Base-by-base conservation (phyloP, 1,140 invertebrate genomes). In the Arctopsyche grandis region DNA sequence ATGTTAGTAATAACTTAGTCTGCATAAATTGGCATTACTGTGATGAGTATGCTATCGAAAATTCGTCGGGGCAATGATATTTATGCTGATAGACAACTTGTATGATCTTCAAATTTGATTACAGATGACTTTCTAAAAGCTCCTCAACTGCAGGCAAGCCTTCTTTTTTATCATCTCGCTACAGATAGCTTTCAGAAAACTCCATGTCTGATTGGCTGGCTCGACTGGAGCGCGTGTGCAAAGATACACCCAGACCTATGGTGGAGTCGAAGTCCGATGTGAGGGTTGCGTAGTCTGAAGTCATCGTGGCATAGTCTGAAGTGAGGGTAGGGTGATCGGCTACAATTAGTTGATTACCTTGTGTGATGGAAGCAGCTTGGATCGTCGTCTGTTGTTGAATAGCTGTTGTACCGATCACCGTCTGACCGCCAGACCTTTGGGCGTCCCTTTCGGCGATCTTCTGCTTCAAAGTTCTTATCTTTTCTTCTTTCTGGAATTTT, bases 111-210 rank as follows among this genome's bases (percentile, higher is more conserved):
- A n/a, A n/a, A 26, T 22, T 16, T 3, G 3, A 66, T 77, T 21
- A 70, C 19, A 83, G 16, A 69, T 70, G 24, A 48, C 48, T 58
- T 21, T 66, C 52, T 43, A 46, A 22, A n/a, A 60, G 19, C 38
- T 73, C 69, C 21, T 73, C 24, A n/a, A 66, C 26, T 12, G 21
- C 16, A 38, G 48, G 66, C 43, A 73, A 26, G 9, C 21, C 56
- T n/a, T 66, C 48, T 22, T 71, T 73, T 73, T 70, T 48, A 26
- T 69, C 48, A 12, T 75, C 14, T 14, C 14, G 83, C 91, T 93
- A 96, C 79, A 96, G 89, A 86, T 96, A 96, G 83, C 94, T 96
- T 85, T 96, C 95, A 73, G 94, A 96, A 85, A 96, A 95, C 85
- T 96, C 94, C 85, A 94, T 91, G 87, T 96, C 94, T 58, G 94